A percentile compares a stretch with the other conserved stretches of the same genome.
phyloP scores from a whole-genome alignment of 2,113 vertebrate genomes.

The Eulemur rufifrons region DNA sequence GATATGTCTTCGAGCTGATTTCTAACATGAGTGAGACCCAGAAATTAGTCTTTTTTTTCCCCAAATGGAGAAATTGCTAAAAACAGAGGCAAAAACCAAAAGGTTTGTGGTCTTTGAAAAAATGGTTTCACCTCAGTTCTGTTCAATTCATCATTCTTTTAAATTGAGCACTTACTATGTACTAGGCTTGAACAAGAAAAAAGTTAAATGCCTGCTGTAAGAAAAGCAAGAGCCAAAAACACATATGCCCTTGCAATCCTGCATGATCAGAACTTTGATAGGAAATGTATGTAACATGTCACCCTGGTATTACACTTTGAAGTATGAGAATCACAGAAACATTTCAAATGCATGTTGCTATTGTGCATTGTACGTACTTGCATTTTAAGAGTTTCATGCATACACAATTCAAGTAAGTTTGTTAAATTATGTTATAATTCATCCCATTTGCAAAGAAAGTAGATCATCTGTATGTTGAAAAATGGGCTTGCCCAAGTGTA shows the following conservation, averaged over 20 bases:
- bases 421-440: background rate
- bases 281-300: background rate
- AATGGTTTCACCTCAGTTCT: background rate
- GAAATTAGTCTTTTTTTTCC: background rate
- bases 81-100: background rate
- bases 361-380: background rate
- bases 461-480: background rate
- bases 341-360: background rate
- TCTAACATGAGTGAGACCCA: background rate
- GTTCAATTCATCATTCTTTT: background rate
- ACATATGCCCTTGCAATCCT: background rate
- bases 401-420: background rate
- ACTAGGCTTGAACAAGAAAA: background rate
- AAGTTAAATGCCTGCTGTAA: background rate
- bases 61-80: background rate
- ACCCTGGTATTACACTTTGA: background rate
- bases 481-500: background rate
- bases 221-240: background rate
- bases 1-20: constrained; percentile 4
- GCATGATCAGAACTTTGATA: background rate
- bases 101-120: background rate
- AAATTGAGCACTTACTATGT: background rate
- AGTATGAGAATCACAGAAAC: background rate
- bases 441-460: background rate
- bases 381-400: background rate